A percentile compares a stretch with the other conserved stretches of the same genome.
Conservation (phyloP, 1,140 invertebrate genomes). For the Papilio polytes region DNA sequence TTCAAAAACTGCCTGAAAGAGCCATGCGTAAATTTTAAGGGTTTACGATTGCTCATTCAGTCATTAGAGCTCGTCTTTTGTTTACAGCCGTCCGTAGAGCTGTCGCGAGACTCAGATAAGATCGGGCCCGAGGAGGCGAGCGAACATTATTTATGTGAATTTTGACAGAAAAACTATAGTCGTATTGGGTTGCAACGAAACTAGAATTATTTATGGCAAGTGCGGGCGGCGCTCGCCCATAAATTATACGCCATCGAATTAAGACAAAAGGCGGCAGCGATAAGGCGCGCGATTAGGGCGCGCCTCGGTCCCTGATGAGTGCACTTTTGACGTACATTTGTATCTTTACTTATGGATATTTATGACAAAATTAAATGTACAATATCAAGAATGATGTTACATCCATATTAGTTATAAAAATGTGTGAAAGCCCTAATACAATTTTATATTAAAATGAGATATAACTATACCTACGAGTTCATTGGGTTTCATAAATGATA, state of each 20-base stretch:
- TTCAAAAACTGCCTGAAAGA: conserved; percentile 74
- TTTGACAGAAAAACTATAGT: conserved; percentile 71
- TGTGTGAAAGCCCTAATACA: no score
- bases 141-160: conserved; percentile 81
- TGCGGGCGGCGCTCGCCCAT: conserved; percentile 60
- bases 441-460: background rate
- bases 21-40: conserved; percentile 77
- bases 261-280: conserved; percentile 77
- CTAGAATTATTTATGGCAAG: conserved; percentile 77
- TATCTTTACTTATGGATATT: conserved; percentile 46
- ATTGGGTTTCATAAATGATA: background rate
- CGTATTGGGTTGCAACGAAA: conserved; percentile 64
- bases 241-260: conserved; percentile 77
- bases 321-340: conserved; percentile 65
- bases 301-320: conserved; percentile 68
- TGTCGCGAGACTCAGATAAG: conserved; percentile 69
- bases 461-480: background rate
- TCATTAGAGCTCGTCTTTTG: conserved; percentile 75
- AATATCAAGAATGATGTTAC: background rate
- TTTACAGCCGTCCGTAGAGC: conserved; percentile 76
- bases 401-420: background rate
- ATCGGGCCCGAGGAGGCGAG: conserved; percentile 63
- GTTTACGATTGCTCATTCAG: conserved; percentile 78
- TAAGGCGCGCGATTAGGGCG: conserved; percentile 71
- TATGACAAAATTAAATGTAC: conserved; percentile 28